Base-by-base conservation (phyloP, 2,797 vertebrate species). In the Natrix natrix region DNA sequence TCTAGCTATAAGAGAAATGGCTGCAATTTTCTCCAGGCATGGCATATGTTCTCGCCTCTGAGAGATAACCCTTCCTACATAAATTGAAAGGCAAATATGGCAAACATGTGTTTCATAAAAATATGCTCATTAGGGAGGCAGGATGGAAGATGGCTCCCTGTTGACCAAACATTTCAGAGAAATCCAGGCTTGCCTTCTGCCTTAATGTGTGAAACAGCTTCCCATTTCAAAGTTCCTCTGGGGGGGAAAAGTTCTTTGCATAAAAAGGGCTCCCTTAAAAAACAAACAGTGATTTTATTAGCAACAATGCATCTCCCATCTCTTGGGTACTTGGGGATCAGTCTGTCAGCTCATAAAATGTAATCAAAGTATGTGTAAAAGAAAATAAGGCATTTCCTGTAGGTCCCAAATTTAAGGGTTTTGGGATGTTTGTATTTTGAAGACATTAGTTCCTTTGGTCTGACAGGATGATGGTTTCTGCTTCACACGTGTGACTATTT, bases 331-430 rank as follows among this genome's bases (percentile, higher is more conserved):
- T 92, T 89, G 32, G 37, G 91, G 13, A 83, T 54, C 69, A 37
- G 17, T 60, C 43, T 92, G 28, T 89, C 92, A 89, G 28, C 66
- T 94, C 87, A 88, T 95, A 91, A 95, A 96, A 91, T 90, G 87
- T 91, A 7, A 95, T 95, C 93, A 92, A 93, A 96, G 91, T 48
- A 5, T 61, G 90, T 57, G 88, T 0, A 0, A 69, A 92, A 54
- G 37, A 89, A 83, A 61, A 89, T 26, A 83, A 20, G 37, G 56
- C 89, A 60, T 22, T 60, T 92, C 90, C 92, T 89, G 16, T 22
- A 59, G 91, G 92, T 89, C 28, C 78, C 54, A 89, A 20, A 20
- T 69, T 54, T 83, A 60, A 92, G 78, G 52, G 78, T 0, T 7
- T 90, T 95, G 52, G 66, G 66, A 95, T 94, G 17, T 83, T 48